Evolutionary conservation across 30 jellyfish, hydroid and myxozoan species (phyloP).

Genomic region (Nemopilema nomurai): DNA sequence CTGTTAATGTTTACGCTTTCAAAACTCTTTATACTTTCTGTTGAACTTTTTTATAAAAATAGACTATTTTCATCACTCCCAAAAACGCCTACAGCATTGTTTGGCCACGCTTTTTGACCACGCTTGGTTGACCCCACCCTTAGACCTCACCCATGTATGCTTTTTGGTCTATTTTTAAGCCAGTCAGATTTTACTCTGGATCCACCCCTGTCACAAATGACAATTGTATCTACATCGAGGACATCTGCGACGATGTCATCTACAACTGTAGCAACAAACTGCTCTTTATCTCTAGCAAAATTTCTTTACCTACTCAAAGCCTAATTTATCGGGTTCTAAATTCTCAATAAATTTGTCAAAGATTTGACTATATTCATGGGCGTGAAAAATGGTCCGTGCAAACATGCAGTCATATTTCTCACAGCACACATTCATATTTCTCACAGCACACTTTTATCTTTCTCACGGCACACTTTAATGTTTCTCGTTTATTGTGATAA

Average conservation of each 20-base stretch:
- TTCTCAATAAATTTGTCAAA: too few species aligned
- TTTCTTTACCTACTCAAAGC: too few species aligned
- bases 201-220: slow-evolving; percentile 6
- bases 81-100: neutral
- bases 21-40: neutral
- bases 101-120: neutral
- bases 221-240: neutral
- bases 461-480: neutral
- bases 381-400: too few species aligned
- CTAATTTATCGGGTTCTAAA: too few species aligned
- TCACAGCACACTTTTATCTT: neutral
- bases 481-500: neutral
- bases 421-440: neutral
- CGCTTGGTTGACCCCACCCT: neutral
- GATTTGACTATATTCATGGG: too few species aligned
- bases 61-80: neutral
- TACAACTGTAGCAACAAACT: slow-evolving; percentile 54
- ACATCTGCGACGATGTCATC: slow-evolving; percentile 20
- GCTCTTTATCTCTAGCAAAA: too few species aligned
- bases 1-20: neutral
- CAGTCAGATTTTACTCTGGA: neutral
- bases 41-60: neutral
- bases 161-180: neutral
- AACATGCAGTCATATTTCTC: neutral
- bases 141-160: neutral